Conservation (phyloP, 2,113 vertebrate genomes). For the Xiphophorus maculatus region DNA sequence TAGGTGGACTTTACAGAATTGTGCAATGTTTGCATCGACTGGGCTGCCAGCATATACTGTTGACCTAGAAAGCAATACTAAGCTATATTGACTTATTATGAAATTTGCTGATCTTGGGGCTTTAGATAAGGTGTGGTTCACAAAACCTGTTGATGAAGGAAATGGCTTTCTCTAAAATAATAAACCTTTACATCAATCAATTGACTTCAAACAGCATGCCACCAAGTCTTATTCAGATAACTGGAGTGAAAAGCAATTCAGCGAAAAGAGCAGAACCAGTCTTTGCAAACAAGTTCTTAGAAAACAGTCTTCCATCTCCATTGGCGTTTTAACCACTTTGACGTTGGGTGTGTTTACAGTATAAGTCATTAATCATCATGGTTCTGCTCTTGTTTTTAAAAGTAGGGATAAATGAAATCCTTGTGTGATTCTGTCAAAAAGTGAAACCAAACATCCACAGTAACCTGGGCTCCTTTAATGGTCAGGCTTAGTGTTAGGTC, state of each 20-base stretch:
- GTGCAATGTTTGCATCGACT: slow-evolving; percentile 33
- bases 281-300: slow-evolving; percentile 18
- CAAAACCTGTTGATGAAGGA: background rate
- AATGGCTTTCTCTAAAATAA: background rate
- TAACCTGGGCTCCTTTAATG: background rate
- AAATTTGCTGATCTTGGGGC: background rate
- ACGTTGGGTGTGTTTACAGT: background rate
- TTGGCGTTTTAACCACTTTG: background rate
- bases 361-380: background rate
- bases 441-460: background rate
- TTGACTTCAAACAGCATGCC: background rate
- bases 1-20: slow-evolving; percentile 3
- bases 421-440: background rate
- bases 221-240: background rate
- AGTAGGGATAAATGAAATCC: slow-evolving; percentile 10
- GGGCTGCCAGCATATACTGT: slow-evolving; percentile 26
- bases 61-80: background rate
- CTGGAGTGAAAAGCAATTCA: background rate
- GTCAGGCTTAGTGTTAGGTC: background rate
- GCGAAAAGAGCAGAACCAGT: background rate
- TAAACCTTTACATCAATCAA: background rate
- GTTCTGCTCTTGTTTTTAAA: background rate
- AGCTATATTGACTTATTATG: background rate
- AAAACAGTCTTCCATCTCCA: slow-evolving; percentile 6
- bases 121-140: background rate